phyloP scores from a whole-genome alignment of 2,113 vertebrate genomes.

The Caranx melampygus region DNA sequence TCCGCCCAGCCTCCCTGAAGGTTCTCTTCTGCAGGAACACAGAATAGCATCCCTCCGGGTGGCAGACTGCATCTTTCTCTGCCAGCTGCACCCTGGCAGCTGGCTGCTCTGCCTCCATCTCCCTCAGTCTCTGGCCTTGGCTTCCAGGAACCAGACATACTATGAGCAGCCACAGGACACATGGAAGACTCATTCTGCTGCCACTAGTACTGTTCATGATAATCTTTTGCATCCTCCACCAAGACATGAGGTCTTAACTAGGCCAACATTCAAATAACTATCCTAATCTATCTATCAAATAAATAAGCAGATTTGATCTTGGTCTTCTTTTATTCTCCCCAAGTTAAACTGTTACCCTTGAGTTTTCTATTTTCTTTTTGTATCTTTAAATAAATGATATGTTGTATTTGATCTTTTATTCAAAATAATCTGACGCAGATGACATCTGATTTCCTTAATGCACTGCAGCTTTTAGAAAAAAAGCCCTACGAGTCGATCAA shows the following conservation, averaged over 20 bases:
- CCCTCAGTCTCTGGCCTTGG: conserved; percentile 61
- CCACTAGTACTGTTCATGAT: conserved; percentile 47
- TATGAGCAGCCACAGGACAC: conserved; percentile 66
- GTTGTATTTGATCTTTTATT: not conserved
- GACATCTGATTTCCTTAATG: conserved; percentile 15
- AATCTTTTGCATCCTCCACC: conserved; percentile 60
- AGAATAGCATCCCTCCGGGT: conserved; percentile 86
- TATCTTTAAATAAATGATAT: conserved; percentile 42
- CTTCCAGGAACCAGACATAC: conserved; percentile 65
- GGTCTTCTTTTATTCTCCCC: too few relatives aligned
- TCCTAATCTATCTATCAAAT: conserved; percentile 1
- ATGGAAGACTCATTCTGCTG: conserved; percentile 63
- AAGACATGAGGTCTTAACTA: conserved; percentile 44
- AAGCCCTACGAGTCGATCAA: not conserved
- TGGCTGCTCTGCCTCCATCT: conserved; percentile 66
- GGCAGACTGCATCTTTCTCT: conserved; percentile 84
- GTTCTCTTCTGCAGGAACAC: conserved; percentile 85
- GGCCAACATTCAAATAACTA: conserved; percentile 64
- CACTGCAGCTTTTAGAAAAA: conserved; percentile 1
- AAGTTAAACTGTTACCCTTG: not conserved
- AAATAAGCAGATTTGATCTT: too few relatives aligned
- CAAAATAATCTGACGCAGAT: conserved; percentile 2
- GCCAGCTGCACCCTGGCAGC: conserved; percentile 47
- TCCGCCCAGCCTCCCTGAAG: conserved; percentile 90
- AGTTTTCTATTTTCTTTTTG: not conserved